A percentile compares a stretch with the other conserved stretches of the same genome.
Conservation (phyloP, 1,140 invertebrate genomes). For the Lutraria rhynchaena region DNA sequence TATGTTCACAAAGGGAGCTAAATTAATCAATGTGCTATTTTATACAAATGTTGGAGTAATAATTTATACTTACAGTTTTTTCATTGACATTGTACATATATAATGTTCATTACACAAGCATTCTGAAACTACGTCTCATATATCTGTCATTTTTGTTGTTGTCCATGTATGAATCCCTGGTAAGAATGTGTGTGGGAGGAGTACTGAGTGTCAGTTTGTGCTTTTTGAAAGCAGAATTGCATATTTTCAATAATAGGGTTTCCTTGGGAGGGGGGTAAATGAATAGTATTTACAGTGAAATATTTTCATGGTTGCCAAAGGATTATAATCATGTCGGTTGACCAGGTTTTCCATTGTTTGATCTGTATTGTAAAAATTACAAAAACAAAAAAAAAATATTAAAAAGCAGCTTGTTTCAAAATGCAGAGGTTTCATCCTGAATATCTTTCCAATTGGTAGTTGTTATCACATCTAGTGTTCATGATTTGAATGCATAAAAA, state of each 20-base stretch:
- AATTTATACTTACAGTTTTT: constrained; percentile 47
- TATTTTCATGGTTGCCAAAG: too few species aligned
- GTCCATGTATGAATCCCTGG: constrained; percentile 4
- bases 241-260: constrained; percentile 68
- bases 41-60: constrained; percentile 48
- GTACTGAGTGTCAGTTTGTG: constrained; percentile 30
- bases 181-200: not conserved
- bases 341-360: too few species aligned
- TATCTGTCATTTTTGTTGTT: constrained; percentile 5
- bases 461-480: too few species aligned
- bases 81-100: constrained; percentile 56
- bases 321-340: too few species aligned
- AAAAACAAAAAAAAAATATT: too few species aligned
- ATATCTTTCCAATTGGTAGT: too few species aligned
- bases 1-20: constrained; percentile 32
- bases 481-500: too few species aligned
- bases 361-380: too few species aligned
- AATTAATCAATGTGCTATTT: constrained; percentile 55
- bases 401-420: too few species aligned
- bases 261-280: too few species aligned
- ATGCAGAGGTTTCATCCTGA: too few species aligned
- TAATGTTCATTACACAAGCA: constrained; percentile 59
- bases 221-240: constrained; percentile 71
- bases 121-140: constrained; percentile 30
- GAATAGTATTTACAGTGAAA: too few species aligned